These are phyloP conservation scores for Stratiolaelaps scimitus DNA, from an alignment of 1,140 invertebrate genomes.

Conservation along the genomic window DNA sequence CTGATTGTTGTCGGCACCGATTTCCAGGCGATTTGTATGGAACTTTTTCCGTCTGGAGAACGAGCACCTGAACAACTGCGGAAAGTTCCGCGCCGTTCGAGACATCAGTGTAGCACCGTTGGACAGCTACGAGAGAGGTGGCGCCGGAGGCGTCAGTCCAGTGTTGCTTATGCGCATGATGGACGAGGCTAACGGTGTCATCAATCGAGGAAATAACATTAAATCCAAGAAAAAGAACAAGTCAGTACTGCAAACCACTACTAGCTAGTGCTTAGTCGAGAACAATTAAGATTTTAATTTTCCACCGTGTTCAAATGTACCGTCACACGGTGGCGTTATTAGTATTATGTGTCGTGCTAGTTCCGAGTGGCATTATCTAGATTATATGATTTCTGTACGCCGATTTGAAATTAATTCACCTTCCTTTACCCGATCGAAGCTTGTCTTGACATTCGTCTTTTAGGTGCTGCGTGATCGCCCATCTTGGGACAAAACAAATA, in stretches of 20 bases:
- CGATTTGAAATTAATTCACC: background rate
- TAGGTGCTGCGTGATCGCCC: too few species aligned
- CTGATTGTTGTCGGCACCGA: slow-evolving; percentile 31
- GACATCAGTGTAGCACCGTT: slow-evolving; percentile 96
- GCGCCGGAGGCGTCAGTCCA: slow-evolving; percentile 3
- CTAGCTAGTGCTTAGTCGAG: too few species aligned
- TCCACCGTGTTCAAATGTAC: too few species aligned
- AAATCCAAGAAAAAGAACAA: slow-evolving; percentile 28
- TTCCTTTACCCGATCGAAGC: too few species aligned
- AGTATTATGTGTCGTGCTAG: too few species aligned
- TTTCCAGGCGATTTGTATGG: slow-evolving; percentile 83
- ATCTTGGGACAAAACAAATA: too few species aligned
- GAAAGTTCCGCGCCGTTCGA: slow-evolving; percentile 93
- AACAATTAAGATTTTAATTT: too few species aligned
- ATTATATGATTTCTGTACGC: too few species aligned
- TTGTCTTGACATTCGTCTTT: too few species aligned
- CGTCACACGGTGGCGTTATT: too few species aligned
- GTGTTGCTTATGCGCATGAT: slow-evolving; percentile 77
- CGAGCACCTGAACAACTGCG: slow-evolving; percentile 98
- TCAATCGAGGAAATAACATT: slow-evolving; percentile 2
- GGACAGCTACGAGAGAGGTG: slow-evolving; percentile 74
- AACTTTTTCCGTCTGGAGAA: slow-evolving; percentile 99
- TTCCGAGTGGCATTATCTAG: too few species aligned
- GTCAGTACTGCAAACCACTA: background rate
- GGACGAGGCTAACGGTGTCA: slow-evolving; percentile 71